Base-by-base conservation (phyloP, 2,797 vertebrate genomes). In the Triplophysa yarkandensis region DNA sequence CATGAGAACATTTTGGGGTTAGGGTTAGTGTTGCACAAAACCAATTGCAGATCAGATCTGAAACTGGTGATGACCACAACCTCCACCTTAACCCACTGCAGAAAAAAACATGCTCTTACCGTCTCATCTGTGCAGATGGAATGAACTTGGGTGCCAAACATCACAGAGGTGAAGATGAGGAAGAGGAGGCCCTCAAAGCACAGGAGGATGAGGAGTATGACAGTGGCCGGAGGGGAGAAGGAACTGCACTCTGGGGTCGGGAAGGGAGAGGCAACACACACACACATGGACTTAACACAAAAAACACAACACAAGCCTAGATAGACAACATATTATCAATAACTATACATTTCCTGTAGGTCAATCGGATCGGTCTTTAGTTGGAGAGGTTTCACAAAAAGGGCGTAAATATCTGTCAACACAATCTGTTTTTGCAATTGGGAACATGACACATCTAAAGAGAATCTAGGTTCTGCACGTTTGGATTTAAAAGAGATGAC, bases 71-170 rank as follows among this genome's bases (percentile, higher is more conserved):
- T 28, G 52, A 54, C 9, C 36, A 30, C 36, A 23, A 58, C 39
- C 13, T 57, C 48, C 30, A 46, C 28, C 30, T 32, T n/a, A 55
- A n/a, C 70, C 48, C 62, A 69, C 48, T 39, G 39, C 57, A 50
- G 52, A 44, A 32, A 78, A 61, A 52, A 66, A 61, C 30, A 52
- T 71, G 82, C 58, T 91, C 96, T 93, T 91, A 99, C 98, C 84
- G 98, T 99, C 92, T 99, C 97, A 66, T 99, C 97, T 4, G 96
- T 96, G 93, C 97, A 99, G 92, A 99, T 99, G 86, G 98, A 99
- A 91, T 98, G 96, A 87, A 99, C 93, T 88, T 99, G 98, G 74
- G 98, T 98, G 81, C 98, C 98, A 83, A 98, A 99, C 98, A 99
- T 99, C 87, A 99, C 96, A 14, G 95, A 96, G 30, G 98, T 99